Evolutionary conservation across 35 echinoderm and acorn worm species (phyloP).

Genomic region (Amphiura filiformis): DNA sequence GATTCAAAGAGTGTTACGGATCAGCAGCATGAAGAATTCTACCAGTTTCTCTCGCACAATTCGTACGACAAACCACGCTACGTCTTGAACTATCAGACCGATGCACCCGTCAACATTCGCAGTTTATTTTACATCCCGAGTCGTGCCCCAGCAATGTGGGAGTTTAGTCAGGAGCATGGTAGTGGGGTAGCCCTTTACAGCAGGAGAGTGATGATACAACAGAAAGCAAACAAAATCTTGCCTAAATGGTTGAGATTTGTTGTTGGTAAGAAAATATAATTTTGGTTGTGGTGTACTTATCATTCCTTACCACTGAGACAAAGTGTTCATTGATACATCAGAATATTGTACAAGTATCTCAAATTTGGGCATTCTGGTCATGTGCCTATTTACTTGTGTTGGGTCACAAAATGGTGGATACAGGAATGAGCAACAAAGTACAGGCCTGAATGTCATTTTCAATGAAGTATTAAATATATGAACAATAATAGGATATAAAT

Average conservation of each 20-base stretch:
- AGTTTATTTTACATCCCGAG: constrained; percentile 87
- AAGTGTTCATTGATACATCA: too few species aligned
- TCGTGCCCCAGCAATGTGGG: constrained; percentile 81
- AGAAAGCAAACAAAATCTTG: constrained; percentile 86
- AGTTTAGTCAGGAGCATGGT: constrained; percentile 73
- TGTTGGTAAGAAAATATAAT: constrained; percentile 44
- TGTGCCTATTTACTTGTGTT: too few species aligned
- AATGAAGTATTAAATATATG: too few species aligned
- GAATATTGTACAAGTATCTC: too few species aligned
- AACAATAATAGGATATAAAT: too few species aligned
- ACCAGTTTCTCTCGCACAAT: constrained; percentile 80
- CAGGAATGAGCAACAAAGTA: too few species aligned
- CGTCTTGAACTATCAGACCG: constrained; percentile 82
- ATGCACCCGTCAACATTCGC: constrained; percentile 87
- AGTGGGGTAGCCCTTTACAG: constrained; percentile 89
- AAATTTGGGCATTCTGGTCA: too few species aligned
- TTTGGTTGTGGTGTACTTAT: background rate
- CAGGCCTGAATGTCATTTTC: too few species aligned
- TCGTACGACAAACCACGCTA: constrained; percentile 84
- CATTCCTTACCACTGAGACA: too few species aligned
- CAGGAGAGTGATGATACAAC: constrained; percentile 85
- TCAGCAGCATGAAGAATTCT: constrained; percentile 80
- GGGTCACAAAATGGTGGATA: too few species aligned
- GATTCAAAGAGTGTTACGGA: constrained; percentile 69
- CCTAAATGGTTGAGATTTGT: constrained; percentile 96